A percentile compares a stretch with the other conserved stretches of the same genome.
Conservation (phyloP, 2,888 invertebrate species). For the Myopa tessellatipennis region DNA sequence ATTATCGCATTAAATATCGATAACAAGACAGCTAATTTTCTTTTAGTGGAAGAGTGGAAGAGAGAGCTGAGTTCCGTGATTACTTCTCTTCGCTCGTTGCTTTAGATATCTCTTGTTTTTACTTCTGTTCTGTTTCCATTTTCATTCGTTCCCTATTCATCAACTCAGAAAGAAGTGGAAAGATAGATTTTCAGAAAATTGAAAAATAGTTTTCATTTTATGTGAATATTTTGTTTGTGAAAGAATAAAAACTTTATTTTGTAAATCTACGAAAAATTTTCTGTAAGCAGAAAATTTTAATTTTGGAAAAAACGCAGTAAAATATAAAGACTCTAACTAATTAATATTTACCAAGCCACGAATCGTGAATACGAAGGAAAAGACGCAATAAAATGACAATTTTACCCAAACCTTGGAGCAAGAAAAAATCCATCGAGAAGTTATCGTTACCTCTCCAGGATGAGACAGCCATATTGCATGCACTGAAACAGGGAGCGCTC, state of each 20-base stretch:
- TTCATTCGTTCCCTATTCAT: slow-evolving; percentile 33
- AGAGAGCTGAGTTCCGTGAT: too few relatives aligned
- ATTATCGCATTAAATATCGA: too few relatives aligned
- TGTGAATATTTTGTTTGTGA: neutral
- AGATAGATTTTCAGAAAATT: neutral
- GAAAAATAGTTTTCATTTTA: neutral
- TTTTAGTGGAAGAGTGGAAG: too few relatives aligned
- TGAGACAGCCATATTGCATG: slow-evolving; percentile 55
- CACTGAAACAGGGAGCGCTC: slow-evolving; percentile 49
- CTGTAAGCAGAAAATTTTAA: slow-evolving; percentile 1
- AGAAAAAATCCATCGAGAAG: slow-evolving; percentile 77
- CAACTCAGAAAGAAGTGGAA: slow-evolving; percentile 25
- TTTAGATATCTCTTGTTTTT: neutral
- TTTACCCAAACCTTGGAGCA: slow-evolving; percentile 78
- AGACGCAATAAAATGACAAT: slow-evolving; percentile 76
- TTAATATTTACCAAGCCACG: neutral
- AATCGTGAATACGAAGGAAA: slow-evolving; percentile 5
- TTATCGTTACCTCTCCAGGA: slow-evolving; percentile 71
- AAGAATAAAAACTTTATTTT: neutral
- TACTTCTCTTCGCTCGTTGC: too few relatives aligned
- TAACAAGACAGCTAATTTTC: too few relatives aligned
- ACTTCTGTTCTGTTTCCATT: neutral
- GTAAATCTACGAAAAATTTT: too few relatives aligned
- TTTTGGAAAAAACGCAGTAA: neutral
- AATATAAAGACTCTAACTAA: neutral